These are phyloP conservation scores for Limnephilus lunatus DNA, from an alignment of 2,888 invertebrate species.

Conservation along the genomic window DNA sequence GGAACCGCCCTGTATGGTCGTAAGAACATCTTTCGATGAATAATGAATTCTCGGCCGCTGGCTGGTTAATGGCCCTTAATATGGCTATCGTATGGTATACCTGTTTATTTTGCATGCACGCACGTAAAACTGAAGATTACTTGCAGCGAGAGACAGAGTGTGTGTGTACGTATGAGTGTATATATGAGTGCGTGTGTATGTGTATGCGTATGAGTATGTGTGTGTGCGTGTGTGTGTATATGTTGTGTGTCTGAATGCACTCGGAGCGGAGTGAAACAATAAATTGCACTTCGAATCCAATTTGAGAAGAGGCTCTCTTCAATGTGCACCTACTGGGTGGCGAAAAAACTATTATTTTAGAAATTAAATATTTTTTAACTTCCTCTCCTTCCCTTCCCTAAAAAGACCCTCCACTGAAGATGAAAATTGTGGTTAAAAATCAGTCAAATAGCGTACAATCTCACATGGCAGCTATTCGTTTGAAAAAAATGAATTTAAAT, in stretches of 20 bases:
- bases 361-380: not conserved
- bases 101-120: conserved; percentile 3
- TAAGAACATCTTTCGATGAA: too few species aligned
- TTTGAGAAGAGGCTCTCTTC: conserved; percentile 29
- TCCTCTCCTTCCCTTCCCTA: too few species aligned
- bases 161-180: conserved; percentile 7
- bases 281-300: conserved; percentile 40
- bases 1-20: too few species aligned
- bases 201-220: not conserved
- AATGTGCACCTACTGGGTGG: not conserved
- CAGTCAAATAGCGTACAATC: too few species aligned
- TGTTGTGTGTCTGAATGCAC: conserved; percentile 21
- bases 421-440: too few species aligned
- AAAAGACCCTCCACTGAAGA: too few species aligned
- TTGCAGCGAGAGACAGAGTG: not conserved
- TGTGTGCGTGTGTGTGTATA: not conserved
- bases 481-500: too few species aligned
- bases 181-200: too few species aligned
- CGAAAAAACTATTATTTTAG: not conserved
- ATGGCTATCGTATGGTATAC: not conserved
- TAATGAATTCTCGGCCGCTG: too few species aligned
- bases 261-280: conserved; percentile 18
- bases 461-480: too few species aligned
- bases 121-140: not conserved
- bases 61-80: too few species aligned